Percentiles rank a stretch among this genome's conserved stretches.
Evolutionary conservation across 2,797 vertebrate species (phyloP).

Genomic region (Loriculus beryllinus): DNA sequence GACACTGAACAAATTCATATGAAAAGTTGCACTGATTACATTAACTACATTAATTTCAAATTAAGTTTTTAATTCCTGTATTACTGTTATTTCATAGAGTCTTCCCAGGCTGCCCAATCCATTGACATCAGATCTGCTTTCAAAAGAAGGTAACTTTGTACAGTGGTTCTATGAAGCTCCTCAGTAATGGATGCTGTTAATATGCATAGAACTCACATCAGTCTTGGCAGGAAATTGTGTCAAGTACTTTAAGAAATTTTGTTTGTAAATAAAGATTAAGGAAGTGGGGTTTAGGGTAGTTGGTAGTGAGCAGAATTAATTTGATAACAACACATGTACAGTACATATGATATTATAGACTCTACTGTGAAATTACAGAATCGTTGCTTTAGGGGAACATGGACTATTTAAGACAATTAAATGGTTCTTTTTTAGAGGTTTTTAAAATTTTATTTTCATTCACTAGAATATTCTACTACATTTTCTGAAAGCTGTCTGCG

Average conservation of each 20-base stretch:
- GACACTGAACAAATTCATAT: not conserved
- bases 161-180: not conserved
- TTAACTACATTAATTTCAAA: not conserved
- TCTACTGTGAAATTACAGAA: not conserved
- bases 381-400: not conserved
- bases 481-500: not conserved
- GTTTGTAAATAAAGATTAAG: not conserved
- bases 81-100: constrained; percentile 66
- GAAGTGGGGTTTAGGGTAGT: not conserved
- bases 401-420: not conserved
- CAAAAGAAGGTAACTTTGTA: constrained; percentile 93
- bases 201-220: not conserved
- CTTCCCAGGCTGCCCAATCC: constrained; percentile 79
- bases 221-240: not conserved
- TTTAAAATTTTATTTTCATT: not conserved
- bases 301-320: not conserved
- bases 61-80: constrained; percentile 12
- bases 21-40: not conserved
- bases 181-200: not conserved
- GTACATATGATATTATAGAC: not conserved
- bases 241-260: not conserved
- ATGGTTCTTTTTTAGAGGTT: not conserved
- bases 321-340: not conserved
- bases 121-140: constrained; percentile 98
- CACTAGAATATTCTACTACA: not conserved